Conservation (phyloP, 2,113 vertebrate genomes). For the Anser brachyrhynchus region DNA sequence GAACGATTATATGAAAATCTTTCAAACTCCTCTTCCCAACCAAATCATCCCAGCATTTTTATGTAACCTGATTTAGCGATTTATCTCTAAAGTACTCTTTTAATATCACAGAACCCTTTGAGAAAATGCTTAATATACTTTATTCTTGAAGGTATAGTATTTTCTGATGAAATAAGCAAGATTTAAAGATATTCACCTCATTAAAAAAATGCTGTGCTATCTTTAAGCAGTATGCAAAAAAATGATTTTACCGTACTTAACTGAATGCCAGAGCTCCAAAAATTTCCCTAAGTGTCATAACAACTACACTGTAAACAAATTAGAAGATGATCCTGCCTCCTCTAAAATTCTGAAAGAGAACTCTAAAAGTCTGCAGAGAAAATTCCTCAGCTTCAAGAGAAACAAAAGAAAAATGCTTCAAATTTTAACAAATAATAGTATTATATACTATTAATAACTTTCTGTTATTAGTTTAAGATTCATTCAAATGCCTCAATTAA, state of each 20-base stretch:
- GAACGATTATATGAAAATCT: neutral
- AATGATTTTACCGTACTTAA: neutral
- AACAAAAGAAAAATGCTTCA: neutral
- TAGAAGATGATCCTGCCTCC: neutral
- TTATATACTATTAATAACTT: neutral
- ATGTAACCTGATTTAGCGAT: constrained; percentile 12
- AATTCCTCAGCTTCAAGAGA: neutral
- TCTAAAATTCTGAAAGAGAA: neutral
- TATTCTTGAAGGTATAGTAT: neutral
- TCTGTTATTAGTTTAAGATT: neutral
- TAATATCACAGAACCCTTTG: neutral
- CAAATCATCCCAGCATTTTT: neutral
- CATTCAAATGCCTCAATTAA: neutral
- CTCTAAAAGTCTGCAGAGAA: neutral
- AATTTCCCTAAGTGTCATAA: neutral
- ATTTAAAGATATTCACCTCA: neutral
- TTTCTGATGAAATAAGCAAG: constrained; percentile 53
- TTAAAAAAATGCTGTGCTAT: constrained; percentile 14
- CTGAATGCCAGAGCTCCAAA: neutral
- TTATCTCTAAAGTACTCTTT: constrained; percentile 7
- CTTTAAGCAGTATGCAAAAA: neutral
- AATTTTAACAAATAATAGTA: neutral
- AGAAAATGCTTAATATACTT: constrained; percentile 30
- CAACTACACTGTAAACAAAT: neutral
- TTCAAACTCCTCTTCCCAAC: neutral